Base-by-base conservation (phyloP, 2,888 invertebrate genomes). In the Athripsodes cinereus region DNA sequence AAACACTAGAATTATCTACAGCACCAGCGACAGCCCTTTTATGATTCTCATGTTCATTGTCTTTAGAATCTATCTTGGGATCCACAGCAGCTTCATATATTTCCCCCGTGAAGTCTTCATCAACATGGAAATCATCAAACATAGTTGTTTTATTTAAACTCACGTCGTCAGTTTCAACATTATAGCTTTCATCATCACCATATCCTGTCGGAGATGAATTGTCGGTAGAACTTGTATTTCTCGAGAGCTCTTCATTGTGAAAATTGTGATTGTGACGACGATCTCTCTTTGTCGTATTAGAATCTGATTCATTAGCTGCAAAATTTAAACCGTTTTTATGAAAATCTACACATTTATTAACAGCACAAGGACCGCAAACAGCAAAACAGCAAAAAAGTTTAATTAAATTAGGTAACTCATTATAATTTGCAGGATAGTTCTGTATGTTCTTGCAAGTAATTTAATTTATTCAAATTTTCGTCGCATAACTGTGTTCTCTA, bases 141-240 rank as follows among this genome's bases (percentile, higher is more conserved):
- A 58, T 58, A 8, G 48, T 63, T 60, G 10, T 52, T 49, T 26
- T 60, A 2, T 70, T 72, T 26, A 68, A 66, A 59, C 69, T 72
- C 59, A 69, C 70, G 52, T 71, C 70, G 1, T 69, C 70, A 2
- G 69, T 69, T 48, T 67, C 60, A 13, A 68, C 68, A 58, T 67
- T 69, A 22, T 69, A 69, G 31, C 63, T 63, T 55, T 66, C 69
- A 40, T 72, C 70, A 61, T 78, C 75, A 16, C 82, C 84, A 10
- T 72, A 69, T 56, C 75, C 72, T 5, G 65, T 64, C 26, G 64
- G 19, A 6, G 60, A 60, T 5, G 54, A 54, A 1, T 61, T 57
- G 21, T 50, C 26, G 2, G 59, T 51, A 35, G 68, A 68, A 22
- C 70, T 50, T 2, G 63, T 65, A 2, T 70, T 72, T 22, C 68